A percentile compares a stretch with the other conserved stretches of the same genome.
phyloP scores from a whole-genome alignment of 2,113 vertebrate genomes.

The Rana temporaria region DNA sequence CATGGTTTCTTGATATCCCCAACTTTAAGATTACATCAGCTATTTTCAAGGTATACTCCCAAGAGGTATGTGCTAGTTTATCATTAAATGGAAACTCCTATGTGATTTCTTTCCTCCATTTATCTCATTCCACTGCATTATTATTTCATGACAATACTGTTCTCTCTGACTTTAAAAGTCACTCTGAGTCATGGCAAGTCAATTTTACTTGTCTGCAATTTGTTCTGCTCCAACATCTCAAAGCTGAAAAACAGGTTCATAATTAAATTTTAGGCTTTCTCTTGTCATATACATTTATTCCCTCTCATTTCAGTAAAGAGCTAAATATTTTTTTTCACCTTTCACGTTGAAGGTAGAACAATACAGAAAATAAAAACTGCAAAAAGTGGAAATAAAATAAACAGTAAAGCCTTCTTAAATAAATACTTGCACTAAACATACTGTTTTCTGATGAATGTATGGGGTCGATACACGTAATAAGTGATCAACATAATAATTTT shows the following conservation, averaged over 20 bases:
- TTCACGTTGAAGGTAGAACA: too few relatives aligned
- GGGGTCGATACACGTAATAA: too few relatives aligned
- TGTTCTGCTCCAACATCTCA: neutral
- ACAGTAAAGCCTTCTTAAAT: too few relatives aligned
- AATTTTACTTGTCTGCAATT: slow-evolving; percentile 15
- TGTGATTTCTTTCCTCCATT: slow-evolving; percentile 24
- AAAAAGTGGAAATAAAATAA: too few relatives aligned
- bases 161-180: slow-evolving; percentile 20
- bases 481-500: too few relatives aligned
- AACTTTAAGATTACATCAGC: neutral
- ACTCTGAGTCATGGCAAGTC: slow-evolving; percentile 21
- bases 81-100: slow-evolving; percentile 47
- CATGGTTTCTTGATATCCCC: neutral
- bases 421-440: too few relatives aligned
- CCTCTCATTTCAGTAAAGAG: too few relatives aligned
- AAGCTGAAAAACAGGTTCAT: slow-evolving; percentile 41
- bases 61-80: slow-evolving; percentile 16
- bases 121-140: slow-evolving; percentile 34
- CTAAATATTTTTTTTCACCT: too few relatives aligned
- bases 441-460: too few relatives aligned
- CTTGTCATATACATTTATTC: neutral
- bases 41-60: slow-evolving; percentile 7
- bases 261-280: slow-evolving; percentile 8
- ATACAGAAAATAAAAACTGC: too few relatives aligned
- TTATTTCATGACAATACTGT: slow-evolving; percentile 46